These are phyloP conservation scores for Ariolimax columbianus DNA, from an alignment of 2,888 invertebrate species.

Conservation along the genomic window DNA sequence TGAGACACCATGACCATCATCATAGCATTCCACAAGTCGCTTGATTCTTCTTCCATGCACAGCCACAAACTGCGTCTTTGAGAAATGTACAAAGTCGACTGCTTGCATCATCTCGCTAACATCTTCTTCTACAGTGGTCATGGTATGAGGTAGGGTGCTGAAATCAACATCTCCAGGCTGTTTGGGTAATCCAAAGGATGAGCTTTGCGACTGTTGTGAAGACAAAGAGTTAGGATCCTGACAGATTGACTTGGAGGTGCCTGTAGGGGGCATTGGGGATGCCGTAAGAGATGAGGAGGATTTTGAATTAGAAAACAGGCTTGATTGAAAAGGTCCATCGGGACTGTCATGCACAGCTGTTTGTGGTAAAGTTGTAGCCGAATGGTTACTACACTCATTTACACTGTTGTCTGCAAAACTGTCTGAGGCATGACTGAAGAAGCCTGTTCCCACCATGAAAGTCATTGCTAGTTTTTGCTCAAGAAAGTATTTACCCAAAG, in stretches of 20 bases:
- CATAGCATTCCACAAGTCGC: slow-evolving; percentile 59
- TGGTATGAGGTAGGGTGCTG: slow-evolving; percentile 49
- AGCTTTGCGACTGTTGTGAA: slow-evolving; percentile 28
- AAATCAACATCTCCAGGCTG: slow-evolving; percentile 53
- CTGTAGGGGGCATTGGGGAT: slow-evolving; percentile 3
- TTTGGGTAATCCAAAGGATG: slow-evolving; percentile 30
- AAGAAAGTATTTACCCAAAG: slow-evolving; percentile 58
- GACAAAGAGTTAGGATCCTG: slow-evolving; percentile 21
- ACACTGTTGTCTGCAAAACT: slow-evolving; percentile 15
- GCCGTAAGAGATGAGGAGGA: slow-evolving; percentile 4
- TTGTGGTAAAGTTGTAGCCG: slow-evolving; percentile 40
- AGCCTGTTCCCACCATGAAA: slow-evolving; percentile 55
- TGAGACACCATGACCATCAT: slow-evolving; percentile 61
- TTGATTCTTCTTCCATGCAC: slow-evolving; percentile 58
- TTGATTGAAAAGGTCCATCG: not conserved
- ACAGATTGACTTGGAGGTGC: slow-evolving; percentile 8
- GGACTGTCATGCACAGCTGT: slow-evolving; percentile 41
- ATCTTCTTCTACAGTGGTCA: slow-evolving; percentile 54
- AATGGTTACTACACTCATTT: slow-evolving; percentile 31
- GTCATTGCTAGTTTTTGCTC: slow-evolving; percentile 60
- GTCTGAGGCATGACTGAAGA: slow-evolving; percentile 45
- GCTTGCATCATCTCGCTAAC: slow-evolving; percentile 55
- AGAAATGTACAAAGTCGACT: slow-evolving; percentile 57
- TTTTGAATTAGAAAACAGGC: not conserved
- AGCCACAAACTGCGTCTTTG: slow-evolving; percentile 57